Evolutionary conservation across 2,888 invertebrate species (phyloP).

Genomic region (Plusia festucae): DNA sequence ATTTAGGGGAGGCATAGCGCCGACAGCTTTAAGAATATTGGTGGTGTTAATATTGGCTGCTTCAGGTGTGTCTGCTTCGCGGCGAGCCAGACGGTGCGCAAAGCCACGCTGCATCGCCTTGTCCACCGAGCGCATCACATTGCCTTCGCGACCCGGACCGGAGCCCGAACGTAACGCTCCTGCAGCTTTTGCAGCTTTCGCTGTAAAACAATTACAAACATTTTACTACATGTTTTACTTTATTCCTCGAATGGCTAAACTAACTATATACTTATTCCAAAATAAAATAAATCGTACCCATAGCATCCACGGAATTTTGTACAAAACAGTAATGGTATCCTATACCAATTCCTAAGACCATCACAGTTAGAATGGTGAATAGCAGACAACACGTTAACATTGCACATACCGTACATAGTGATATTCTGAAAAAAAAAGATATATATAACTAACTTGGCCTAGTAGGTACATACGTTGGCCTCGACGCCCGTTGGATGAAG

Average conservation of each 20-base stretch:
- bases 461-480: no score
- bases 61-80: constrained; percentile 62
- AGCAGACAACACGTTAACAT: constrained; percentile 79
- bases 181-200: constrained; percentile 71
- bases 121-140: constrained; percentile 71
- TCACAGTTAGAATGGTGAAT: constrained; percentile 74
- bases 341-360: constrained; percentile 81
- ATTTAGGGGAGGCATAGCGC: constrained; percentile 11
- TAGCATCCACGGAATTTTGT: constrained; percentile 72
- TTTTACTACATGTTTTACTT: neutral
- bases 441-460: no score
- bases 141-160: constrained; percentile 31
- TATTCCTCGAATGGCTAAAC: neutral
- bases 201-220: constrained; percentile 53
- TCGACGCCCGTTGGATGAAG: no score
- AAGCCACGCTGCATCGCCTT: constrained; percentile 70
- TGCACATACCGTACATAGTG: constrained; percentile 82
- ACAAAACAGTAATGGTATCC: constrained; percentile 84
- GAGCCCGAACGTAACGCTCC: constrained; percentile 66
- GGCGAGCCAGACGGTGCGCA: constrained; percentile 67
- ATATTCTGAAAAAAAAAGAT: constrained; percentile 71
- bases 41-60: constrained; percentile 54
- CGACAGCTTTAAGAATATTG: constrained; percentile 15
- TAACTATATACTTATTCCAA: constrained; percentile 5
- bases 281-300: constrained; percentile 68